Evolutionary conservation across 2,113 vertebrate species (phyloP).

Genomic region (Petroica traversi): DNA sequence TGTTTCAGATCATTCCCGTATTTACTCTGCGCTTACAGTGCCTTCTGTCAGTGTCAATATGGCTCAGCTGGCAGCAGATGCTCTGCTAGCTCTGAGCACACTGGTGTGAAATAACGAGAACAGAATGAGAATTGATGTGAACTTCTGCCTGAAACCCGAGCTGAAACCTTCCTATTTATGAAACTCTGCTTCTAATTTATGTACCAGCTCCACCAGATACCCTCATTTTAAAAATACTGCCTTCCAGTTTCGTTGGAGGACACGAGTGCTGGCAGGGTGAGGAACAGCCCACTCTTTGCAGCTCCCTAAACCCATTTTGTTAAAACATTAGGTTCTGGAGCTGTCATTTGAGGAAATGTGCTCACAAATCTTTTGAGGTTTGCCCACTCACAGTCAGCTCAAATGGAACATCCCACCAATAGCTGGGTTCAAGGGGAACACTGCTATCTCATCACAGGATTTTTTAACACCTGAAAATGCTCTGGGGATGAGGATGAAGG

Average conservation of each 20-base stretch:
- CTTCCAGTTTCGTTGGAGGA: not conserved
- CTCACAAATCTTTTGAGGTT: not conserved
- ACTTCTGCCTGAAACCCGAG: not conserved
- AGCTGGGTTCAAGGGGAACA: not conserved
- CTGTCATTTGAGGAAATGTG: not conserved
- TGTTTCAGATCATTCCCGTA: conserved; percentile 27
- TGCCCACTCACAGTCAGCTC: not conserved
- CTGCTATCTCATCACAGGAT: not conserved
- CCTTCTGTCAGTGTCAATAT: conserved; percentile 36
- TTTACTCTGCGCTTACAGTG: conserved; percentile 40
- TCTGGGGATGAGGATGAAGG: not conserved
- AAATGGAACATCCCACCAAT: not conserved
- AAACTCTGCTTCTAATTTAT: not conserved
- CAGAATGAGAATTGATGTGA: not conserved
- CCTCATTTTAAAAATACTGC: not conserved
- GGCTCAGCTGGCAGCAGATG: conserved; percentile 56
- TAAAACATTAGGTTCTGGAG: not conserved
- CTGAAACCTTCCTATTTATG: not conserved
- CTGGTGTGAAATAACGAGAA: conserved; percentile 23
- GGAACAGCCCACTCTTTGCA: not conserved
- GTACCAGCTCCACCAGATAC: not conserved
- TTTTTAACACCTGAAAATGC: not conserved
- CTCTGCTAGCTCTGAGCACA: not conserved
- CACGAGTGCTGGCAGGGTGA: not conserved
- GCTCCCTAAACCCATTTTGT: not conserved